Evolutionary conservation across 2,113 vertebrate species (phyloP).

Genomic region (Orycteropus afer): DNA sequence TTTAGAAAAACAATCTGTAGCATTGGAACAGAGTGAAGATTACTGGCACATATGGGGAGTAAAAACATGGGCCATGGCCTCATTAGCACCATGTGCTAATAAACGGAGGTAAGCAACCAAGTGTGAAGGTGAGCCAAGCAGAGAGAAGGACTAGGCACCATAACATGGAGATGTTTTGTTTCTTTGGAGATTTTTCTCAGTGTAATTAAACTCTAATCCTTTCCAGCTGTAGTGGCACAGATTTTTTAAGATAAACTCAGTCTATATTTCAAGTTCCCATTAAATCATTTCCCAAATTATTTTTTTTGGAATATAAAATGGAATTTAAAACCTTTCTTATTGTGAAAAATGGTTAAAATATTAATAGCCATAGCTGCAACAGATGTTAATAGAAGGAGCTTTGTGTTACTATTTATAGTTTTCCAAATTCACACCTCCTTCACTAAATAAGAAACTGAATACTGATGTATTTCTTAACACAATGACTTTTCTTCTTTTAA

Average conservation of each 20-base stretch:
- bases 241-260: constrained; percentile 69
- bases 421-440: constrained; percentile 11
- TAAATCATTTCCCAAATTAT: constrained; percentile 78
- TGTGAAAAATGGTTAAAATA: constrained; percentile 54
- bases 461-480: not conserved
- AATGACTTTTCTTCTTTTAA: constrained; percentile 16
- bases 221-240: constrained; percentile 66
- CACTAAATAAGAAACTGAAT: not conserved
- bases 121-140: constrained; percentile 65
- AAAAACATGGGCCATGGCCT: not conserved
- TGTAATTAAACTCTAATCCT: constrained; percentile 69
- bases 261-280: constrained; percentile 75
- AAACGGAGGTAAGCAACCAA: not conserved
- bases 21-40: constrained; percentile 1
- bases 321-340: constrained; percentile 31
- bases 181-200: constrained; percentile 28
- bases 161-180: not conserved
- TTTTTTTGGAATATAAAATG: constrained; percentile 65
- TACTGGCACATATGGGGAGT: constrained; percentile 27
- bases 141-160: not conserved
- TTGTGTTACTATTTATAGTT: constrained; percentile 14
- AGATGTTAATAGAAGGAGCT: constrained; percentile 43
- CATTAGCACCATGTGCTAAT: constrained; percentile 23
- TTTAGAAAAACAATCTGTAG: constrained; percentile 41
- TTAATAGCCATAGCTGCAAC: not conserved